Evolutionary conservation across 2,888 invertebrate species (phyloP), one percentile per base, ranked within the genome.

Genomic region (Chelonus formosanus): DNA sequence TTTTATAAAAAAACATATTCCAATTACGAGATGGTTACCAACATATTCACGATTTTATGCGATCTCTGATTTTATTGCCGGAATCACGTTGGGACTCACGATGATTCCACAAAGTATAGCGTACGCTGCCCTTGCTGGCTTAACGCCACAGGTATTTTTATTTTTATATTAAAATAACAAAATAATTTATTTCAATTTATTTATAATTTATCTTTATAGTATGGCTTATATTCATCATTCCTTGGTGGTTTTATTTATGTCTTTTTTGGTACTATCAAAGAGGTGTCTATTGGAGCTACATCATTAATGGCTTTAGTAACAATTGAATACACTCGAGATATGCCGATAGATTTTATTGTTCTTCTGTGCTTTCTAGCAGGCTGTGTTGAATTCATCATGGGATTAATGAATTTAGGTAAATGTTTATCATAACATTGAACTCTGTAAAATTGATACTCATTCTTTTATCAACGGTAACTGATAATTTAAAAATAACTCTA

Each of bases 61-160:
- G 0, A 83, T 92, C 63, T 90, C 93, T 3, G 97, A 97, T 86
- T 78, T 93, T 61, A 92, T 97, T 73, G 96, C 96, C 8, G 97
- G 97, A 45, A 80, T 96, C 56, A 95, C 97, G 2, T 88, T 97
- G 6, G 96, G 96, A 0, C 86, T 97, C 61, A 97, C 96, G 3
- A 91, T 97, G 80, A 95, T 97, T 76, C 97, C 97, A 4, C 96
- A 96, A 85, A 94, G 95, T 75, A 92, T 97, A 75, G 97, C 96
- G 8, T 96, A 96, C 84, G 96, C 96, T 45, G 87, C 92, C 57
- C 86, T 97, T 55, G 96, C 96, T 7, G 91, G 92, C 55, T 86
- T 96, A 61, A 90, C 92, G 20, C 91, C 96, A 36, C 93, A 96
- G 85, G 89, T 89, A 80, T 48, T 53, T 55, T 61, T n/a, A 34